Evolutionary conservation across 1,140 invertebrate genomes (phyloP).

Genomic region (Alviniconcha marisindica): DNA sequence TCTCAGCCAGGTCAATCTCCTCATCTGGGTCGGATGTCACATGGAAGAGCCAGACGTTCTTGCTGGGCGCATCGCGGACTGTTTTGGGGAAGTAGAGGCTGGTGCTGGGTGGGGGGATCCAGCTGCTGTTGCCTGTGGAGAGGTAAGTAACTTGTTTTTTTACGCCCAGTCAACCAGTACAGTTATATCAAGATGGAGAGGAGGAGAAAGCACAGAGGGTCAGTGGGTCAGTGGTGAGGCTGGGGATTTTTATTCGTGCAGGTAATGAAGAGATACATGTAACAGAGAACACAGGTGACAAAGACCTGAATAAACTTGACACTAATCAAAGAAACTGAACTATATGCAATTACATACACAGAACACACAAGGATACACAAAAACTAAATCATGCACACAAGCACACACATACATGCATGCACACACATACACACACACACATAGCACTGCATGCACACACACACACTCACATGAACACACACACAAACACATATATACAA

Average conservation of each 20-base stretch:
- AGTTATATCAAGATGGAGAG: too few relatives aligned
- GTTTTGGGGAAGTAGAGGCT: background rate
- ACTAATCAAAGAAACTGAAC: too few relatives aligned
- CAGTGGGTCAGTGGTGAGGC: background rate
- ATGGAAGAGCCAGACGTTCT: slow-evolving; percentile 69
- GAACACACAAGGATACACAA: too few relatives aligned
- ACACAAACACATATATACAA: background rate
- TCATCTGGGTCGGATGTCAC: slow-evolving; percentile 59
- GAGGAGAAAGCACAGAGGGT: too few relatives aligned
- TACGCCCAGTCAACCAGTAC: too few relatives aligned
- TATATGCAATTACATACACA: too few relatives aligned
- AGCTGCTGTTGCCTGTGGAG: slow-evolving; percentile 47
- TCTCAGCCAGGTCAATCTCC: slow-evolving; percentile 52
- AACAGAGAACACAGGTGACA: too few relatives aligned
- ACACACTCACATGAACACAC: background rate
- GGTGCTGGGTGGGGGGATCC: slow-evolving; percentile 44
- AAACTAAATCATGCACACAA: background rate
- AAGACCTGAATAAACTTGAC: too few relatives aligned
- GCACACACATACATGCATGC: too few relatives aligned
- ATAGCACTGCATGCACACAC: background rate
- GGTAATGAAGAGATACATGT: too few relatives aligned
- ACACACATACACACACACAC: background rate
- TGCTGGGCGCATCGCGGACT: slow-evolving; percentile 14
- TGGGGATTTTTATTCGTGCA: background rate
- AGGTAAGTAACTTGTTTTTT: too few relatives aligned